These are phyloP conservation scores for Rhinichthys klamathensis DNA, from an alignment of 2,113 vertebrate species.

Conservation along the genomic window DNA sequence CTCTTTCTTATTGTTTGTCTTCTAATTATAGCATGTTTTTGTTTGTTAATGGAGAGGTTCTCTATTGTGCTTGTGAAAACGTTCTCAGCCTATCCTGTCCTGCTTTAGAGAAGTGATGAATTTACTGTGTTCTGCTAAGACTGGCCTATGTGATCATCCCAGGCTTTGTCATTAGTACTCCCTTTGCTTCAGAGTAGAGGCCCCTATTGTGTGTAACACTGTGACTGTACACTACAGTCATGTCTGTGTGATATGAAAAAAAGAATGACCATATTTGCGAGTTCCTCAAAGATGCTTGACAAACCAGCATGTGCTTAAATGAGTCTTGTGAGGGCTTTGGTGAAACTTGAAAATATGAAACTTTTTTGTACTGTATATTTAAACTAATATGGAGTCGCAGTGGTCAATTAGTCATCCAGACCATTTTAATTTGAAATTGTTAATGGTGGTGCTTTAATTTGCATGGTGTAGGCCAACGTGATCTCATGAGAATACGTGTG, in stretches of 20 bases:
- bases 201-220: background rate
- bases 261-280: background rate
- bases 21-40: background rate
- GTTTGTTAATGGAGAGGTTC: conserved; percentile 35
- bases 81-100: background rate
- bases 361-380: background rate
- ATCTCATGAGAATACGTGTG: too few species aligned
- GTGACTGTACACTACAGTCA: background rate
- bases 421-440: background rate
- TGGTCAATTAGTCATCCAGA: background rate
- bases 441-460: background rate
- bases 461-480: too few species aligned
- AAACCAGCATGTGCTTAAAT: background rate
- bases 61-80: conserved; percentile 14
- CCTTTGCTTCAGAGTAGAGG: background rate
- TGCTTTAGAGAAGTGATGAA: conserved; percentile 36
- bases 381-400: background rate
- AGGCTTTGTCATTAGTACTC: background rate
- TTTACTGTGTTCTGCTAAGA: conserved; percentile 31
- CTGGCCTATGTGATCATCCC: background rate
- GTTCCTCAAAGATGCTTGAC: conserved; percentile 9
- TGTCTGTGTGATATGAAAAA: background rate
- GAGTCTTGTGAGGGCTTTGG: background rate
- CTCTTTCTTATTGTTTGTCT: conserved; percentile 3
- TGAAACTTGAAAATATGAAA: background rate